Conservation (phyloP, 2,797 vertebrate species). For the Nyctalus aviator region DNA sequence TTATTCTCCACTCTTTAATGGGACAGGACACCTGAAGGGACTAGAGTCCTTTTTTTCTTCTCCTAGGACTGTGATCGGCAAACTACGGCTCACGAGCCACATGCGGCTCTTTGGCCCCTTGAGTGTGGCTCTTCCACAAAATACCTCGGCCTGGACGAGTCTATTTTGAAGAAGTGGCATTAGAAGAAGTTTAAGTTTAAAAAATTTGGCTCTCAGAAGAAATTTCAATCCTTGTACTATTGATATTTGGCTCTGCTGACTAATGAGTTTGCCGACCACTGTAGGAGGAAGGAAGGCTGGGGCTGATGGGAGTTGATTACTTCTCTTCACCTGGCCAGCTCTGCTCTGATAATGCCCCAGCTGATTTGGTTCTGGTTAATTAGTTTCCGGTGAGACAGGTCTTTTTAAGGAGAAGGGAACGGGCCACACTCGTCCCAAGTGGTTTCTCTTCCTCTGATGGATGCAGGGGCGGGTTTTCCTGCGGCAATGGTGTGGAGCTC, state of each 20-base stretch:
- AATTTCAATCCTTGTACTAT: no score
- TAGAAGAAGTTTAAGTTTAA: no score
- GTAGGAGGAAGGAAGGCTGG: not conserved
- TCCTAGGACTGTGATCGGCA: no score
- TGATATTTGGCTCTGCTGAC: no score
- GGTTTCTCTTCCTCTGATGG: not conserved
- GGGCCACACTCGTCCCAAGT: not conserved
- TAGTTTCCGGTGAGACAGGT: not conserved
- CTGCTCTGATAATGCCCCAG: not conserved
- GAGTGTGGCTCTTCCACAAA: no score
- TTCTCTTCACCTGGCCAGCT: not conserved
- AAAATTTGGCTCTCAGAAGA: no score
- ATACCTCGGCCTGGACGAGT: no score
- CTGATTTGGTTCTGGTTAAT: not conserved
- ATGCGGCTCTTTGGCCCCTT: no score
- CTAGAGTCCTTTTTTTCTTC: not conserved
- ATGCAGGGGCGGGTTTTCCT: not conserved
- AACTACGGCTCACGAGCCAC: no score
- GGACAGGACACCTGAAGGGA: not conserved
- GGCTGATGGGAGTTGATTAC: not conserved
- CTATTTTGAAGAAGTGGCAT: no score
- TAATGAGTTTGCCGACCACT: no score
- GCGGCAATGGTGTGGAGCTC: not conserved
- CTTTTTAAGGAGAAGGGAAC: not conserved
- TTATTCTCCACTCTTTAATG: not conserved